phyloP scores from a whole-genome alignment of 2,888 invertebrate species.

The Andrena hattorfiana region DNA sequence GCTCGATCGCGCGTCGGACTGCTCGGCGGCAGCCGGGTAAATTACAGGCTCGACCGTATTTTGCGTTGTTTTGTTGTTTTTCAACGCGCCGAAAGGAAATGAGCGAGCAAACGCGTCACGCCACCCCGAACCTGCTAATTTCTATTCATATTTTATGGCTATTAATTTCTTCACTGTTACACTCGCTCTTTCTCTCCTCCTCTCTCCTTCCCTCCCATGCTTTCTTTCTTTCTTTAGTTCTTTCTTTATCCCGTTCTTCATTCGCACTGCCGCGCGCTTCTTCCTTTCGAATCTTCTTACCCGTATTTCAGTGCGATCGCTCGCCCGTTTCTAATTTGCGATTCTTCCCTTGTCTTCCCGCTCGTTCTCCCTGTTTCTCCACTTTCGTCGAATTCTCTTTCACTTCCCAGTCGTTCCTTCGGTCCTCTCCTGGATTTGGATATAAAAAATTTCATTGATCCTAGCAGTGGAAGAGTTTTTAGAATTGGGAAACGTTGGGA shows the following conservation, averaged over 20 bases:
- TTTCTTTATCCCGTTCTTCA: slow-evolving; percentile 36
- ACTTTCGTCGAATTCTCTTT: background rate
- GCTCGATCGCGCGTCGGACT: slow-evolving; percentile 72
- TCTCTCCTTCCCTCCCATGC: slow-evolving; percentile 42
- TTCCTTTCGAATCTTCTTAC: slow-evolving; percentile 46
- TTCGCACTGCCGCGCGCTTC: slow-evolving; percentile 24
- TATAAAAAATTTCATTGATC: background rate
- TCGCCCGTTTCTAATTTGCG: slow-evolving; percentile 50
- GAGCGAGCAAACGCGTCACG: slow-evolving; percentile 85
- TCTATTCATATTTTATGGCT: slow-evolving; percentile 86
- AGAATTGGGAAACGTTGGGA: background rate
- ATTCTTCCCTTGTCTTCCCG: slow-evolving; percentile 15
- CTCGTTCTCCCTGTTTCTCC: background rate
- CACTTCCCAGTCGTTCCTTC: background rate
- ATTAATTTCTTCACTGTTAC: slow-evolving; percentile 85
- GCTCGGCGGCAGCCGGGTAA: slow-evolving; percentile 84
- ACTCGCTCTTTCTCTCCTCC: slow-evolving; percentile 71
- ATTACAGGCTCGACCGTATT: slow-evolving; percentile 85
- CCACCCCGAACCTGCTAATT: slow-evolving; percentile 85
- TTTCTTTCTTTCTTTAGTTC: slow-evolving; percentile 52
- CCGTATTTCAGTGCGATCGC: slow-evolving; percentile 31
- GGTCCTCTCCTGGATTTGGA: rapidly evolving
- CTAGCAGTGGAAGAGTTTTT: background rate
- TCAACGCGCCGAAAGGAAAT: slow-evolving; percentile 85
- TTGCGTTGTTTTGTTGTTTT: slow-evolving; percentile 85